Base-by-base conservation (phyloP, 2,113 vertebrate genomes). In the Tetraodon nigroviridis region DNA sequence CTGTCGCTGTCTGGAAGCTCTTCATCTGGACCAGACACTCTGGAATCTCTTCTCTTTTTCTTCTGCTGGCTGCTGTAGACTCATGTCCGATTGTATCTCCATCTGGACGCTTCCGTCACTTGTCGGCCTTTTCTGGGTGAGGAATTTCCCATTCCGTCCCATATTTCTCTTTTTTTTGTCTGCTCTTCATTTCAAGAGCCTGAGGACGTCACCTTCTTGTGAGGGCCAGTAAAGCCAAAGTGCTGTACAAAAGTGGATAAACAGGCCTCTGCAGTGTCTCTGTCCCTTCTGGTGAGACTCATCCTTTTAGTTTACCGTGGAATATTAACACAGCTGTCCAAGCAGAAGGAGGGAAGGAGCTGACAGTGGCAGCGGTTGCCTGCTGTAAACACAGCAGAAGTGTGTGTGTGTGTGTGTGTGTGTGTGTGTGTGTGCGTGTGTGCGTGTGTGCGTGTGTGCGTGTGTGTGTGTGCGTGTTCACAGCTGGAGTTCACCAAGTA, bases 331-430 rank as follows among this genome's bases (percentile, higher is more conserved):
- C 32, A 37, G 32, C 32, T 37, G 32, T 37, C 32, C 32, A 37
- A 37, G 32, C 32, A 37, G 32, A 3, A 37, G 32, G 32, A 37
- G 32, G 32, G 32, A 37, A 27, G 7, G 24, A 27, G 24, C 24
- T 27, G 24, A 3, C 32, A 37, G 8, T 11, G 32, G 32, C 32
- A 12, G 32, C 32, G 32, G 10, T 37, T 37, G 32, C 32, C 32
- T 37, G 32, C 32, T 37, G 32, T 37, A 37, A 37, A 37, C 29
- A 32, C 8, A 27, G 24, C 27, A 66, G 69, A 56, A 63, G 42
- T 44, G 42, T 11, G 32, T 12, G 32, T 37, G 40, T 42, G 40
- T 42, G 40, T 42, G 40, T 42, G 40, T 42, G 40, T 41, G 40
- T 41, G 40, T 41, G 40, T 57, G 44, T 41, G 58, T 54, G 61